Conservation (phyloP, 2,113 vertebrate genomes). For the mouse (Mus musculus) region DNA sequence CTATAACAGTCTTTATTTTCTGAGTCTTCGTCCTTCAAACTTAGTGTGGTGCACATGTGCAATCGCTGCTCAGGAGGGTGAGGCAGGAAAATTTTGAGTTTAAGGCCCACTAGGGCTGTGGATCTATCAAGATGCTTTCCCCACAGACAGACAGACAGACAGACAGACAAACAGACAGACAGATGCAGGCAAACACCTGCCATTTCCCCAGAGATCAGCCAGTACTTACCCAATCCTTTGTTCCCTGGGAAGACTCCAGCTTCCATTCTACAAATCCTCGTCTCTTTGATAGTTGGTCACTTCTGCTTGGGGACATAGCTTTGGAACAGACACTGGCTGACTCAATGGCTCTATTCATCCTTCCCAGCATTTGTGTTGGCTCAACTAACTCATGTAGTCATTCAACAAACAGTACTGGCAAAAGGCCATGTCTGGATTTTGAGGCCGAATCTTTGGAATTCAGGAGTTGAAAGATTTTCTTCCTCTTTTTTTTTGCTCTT, state of each 20-base stretch:
- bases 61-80: neutral
- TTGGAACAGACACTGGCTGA: neutral
- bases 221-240: neutral
- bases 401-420: neutral
- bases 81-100: neutral
- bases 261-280: neutral
- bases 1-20: neutral
- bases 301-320: neutral
- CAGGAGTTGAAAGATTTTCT: neutral
- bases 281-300: neutral
- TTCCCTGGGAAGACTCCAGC: neutral
- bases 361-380: neutral
- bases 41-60: neutral
- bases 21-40: neutral
- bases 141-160: neutral
- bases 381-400: neutral
- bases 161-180: neutral
- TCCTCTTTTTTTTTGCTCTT: neutral
- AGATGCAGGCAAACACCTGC: neutral
- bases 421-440: neutral
- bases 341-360: neutral
- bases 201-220: neutral
- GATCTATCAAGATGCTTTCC: neutral
- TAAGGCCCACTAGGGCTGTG: neutral
- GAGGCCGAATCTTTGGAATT: neutral